Conservation (phyloP, 2,888 invertebrate species). For the Yponomeuta sedellus region DNA sequence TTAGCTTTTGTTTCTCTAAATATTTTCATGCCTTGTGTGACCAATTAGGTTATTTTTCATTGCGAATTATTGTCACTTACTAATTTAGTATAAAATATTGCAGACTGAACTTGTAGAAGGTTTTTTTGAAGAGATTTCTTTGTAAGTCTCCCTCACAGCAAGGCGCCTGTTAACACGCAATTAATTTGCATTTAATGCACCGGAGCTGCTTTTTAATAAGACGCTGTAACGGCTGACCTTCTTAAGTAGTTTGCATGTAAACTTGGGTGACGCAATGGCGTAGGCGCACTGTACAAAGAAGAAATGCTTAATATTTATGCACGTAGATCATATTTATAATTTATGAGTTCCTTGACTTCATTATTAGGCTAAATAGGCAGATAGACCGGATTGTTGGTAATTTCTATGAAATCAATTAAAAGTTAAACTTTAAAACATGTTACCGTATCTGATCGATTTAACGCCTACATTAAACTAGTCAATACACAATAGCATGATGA, state of each 20-base stretch:
- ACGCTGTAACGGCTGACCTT: constrained; percentile 26
- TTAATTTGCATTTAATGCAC: constrained; percentile 21
- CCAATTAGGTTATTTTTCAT: too few species aligned
- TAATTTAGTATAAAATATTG: not conserved
- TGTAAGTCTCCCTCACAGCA: not conserved
- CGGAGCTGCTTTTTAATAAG: constrained; percentile 21
- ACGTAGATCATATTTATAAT: not conserved
- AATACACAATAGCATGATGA: too few species aligned
- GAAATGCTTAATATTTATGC: constrained; percentile 7
- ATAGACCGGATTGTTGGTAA: not conserved
- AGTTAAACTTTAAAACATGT: too few species aligned
- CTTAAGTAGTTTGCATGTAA: constrained; percentile 28
- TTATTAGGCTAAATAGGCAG: not conserved
- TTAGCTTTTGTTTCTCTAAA: too few species aligned
- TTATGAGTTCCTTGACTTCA: not conserved
- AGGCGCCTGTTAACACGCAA: constrained; percentile 17
- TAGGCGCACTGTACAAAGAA: constrained; percentile 4
- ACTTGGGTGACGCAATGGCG: constrained; percentile 25
- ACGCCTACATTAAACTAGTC: too few species aligned
- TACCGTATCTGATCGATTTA: too few species aligned
- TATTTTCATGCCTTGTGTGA: too few species aligned
- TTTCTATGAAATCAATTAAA: not conserved
- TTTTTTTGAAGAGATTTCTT: too few species aligned
- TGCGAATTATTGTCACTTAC: too few species aligned
- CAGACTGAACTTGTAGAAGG: not conserved